A percentile compares a stretch with the other conserved stretches of the same genome.
phyloP scores from a whole-genome alignment of 2,797 vertebrate genomes.

The Cuculus canorus region DNA sequence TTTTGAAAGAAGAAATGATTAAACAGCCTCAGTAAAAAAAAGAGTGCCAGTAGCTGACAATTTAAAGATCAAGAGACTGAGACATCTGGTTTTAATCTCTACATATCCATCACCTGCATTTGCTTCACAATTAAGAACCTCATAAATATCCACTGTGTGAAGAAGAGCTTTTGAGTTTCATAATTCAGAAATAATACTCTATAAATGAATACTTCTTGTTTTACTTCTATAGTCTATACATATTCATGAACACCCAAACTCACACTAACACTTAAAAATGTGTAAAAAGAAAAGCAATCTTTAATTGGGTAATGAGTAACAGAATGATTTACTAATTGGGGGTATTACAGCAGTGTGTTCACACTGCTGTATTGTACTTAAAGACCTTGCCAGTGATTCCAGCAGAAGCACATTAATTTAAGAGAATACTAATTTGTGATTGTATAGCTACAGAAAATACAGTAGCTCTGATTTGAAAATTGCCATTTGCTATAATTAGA shows the following conservation, averaged over 20 bases:
- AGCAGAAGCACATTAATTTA: conserved; percentile 12
- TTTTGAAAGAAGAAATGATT: conserved; percentile 57
- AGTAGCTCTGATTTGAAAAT: conserved; percentile 52
- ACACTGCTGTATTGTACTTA: neutral
- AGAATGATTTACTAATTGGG: conserved; percentile 35
- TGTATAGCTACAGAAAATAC: conserved; percentile 32
- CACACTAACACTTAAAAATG: neutral
- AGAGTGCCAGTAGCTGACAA: conserved; percentile 34
- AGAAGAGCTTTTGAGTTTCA: conserved; percentile 38
- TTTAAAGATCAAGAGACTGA: conserved; percentile 53
- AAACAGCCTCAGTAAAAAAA: conserved; percentile 18
- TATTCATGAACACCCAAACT: neutral
- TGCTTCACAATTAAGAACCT: conserved; percentile 58
- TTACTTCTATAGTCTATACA: neutral
- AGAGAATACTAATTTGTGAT: conserved; percentile 12
- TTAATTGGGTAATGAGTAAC: neutral
- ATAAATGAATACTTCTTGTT: conserved; percentile 10
- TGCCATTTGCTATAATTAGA: conserved; percentile 35
- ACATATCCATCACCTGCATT: conserved; percentile 54
- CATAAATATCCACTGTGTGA: conserved; percentile 42
- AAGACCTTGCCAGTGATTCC: neutral
- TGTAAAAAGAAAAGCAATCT: conserved; percentile 9
- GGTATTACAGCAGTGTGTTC: neutral
- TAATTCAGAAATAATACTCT: conserved; percentile 48
- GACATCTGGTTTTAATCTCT: conserved; percentile 70